Base-by-base conservation (phyloP, 2,113 vertebrate genomes). In the Hiodon tergisus region DNA sequence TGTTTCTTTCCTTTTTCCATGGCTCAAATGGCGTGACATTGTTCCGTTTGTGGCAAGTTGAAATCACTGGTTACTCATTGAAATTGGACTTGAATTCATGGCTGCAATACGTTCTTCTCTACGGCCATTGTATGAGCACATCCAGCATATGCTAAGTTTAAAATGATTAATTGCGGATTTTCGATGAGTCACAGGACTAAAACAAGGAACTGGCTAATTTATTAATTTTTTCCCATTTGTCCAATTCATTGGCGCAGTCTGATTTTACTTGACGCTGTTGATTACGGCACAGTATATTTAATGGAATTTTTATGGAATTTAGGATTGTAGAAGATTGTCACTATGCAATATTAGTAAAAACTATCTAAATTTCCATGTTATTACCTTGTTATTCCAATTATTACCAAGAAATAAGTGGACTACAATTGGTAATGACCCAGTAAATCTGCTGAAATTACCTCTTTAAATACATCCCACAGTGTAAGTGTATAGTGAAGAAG, bases 141-240 rank as follows among this genome's bases (percentile, higher is more conserved):
- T 82, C 76, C 76, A 79, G 46, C 75, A 31, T 31, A 31, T 31
- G 31, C 31, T 3, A 54, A 31, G 53, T 55, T 70, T 75, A 66
- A 78, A 60, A 65, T 73, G 77, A 81, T 63, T 71, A 74, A 81
- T 78, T 62, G 67, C 73, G 73, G 2, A 1, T 62, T 62, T 68
- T 72, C 65, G 77, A 76, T 75, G 78, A 82, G 59, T 80, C 77
- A 78, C 74, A 81, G 72, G 76, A 83, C 76, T 75, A 72, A 74
- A 80, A 57, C 74, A 76, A 14, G 60, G 59, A 67, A 71, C 52
- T 75, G 79, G 81, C 67, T 77, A 4, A 6, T 75, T 80, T 52
- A 31, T 80, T 78, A 77, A 84, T 3, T 68, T 83, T 6, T 66
- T 47, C 7, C 9, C 3, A 48, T 4, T 2, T 66, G 46, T 6